Evolutionary conservation across 2,888 invertebrate species (phyloP).

Genomic region (Halocaridina rubra): DNA sequence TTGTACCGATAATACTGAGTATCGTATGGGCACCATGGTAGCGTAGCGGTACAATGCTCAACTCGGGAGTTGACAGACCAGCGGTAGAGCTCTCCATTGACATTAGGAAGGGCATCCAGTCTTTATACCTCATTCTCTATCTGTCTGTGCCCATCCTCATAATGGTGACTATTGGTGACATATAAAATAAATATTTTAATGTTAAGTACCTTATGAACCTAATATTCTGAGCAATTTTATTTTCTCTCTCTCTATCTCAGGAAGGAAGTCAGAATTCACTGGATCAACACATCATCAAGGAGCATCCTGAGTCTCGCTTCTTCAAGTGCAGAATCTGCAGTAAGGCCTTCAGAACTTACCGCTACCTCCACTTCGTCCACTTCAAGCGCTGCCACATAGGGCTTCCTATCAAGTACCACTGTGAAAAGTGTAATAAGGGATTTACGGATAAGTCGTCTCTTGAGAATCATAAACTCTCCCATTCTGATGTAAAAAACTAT

Average conservation of each 20-base stretch:
- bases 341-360: slow-evolving; percentile 47
- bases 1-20: too few relatives aligned
- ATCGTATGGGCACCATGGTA: too few relatives aligned
- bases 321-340: slow-evolving; percentile 38
- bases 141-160: too few relatives aligned
- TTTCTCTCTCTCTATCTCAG: neutral
- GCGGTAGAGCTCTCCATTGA: too few relatives aligned
- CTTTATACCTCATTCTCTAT: too few relatives aligned
- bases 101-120: too few relatives aligned
- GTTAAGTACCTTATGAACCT: too few relatives aligned
- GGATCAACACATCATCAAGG: slow-evolving; percentile 39
- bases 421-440: slow-evolving; percentile 44
- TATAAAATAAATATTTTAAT: too few relatives aligned
- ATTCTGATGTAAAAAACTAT: slow-evolving; percentile 31
- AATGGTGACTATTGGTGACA: too few relatives aligned
- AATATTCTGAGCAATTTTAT: too few relatives aligned
- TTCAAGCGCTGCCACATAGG: slow-evolving; percentile 47
- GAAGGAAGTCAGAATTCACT: slow-evolving; percentile 40
- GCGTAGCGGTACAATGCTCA: too few relatives aligned
- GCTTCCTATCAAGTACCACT: slow-evolving; percentile 41
- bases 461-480: slow-evolving; percentile 36
- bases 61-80: too few relatives aligned
- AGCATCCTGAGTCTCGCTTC: slow-evolving; percentile 48
- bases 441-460: slow-evolving; percentile 43
- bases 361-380: slow-evolving; percentile 38